Percentiles rank a stretch among this genome's conserved stretches.
phyloP scores from a whole-genome alignment of 2,888 invertebrate species.

The Pristionchus entomophagus region DNA sequence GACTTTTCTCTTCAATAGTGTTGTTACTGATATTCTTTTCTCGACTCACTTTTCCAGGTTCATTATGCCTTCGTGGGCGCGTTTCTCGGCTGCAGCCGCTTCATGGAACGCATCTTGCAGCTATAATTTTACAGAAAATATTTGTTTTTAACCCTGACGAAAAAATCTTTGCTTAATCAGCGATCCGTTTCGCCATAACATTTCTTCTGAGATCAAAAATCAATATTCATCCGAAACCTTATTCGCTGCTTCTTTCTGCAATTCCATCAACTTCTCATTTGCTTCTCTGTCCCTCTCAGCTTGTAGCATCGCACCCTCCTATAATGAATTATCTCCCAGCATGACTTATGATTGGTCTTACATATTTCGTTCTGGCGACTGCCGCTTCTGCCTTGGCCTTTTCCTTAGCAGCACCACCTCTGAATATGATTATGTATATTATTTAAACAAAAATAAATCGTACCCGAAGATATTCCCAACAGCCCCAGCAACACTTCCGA shows the following conservation, averaged over 20 bases:
- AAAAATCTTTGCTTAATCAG: too few species aligned
- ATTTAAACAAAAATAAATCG: not conserved
- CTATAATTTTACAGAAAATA: too few species aligned
- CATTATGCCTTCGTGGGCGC: not conserved
- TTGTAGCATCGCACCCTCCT: not conserved
- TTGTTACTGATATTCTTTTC: not conserved
- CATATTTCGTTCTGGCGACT: not conserved
- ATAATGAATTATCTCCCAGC: too few species aligned
- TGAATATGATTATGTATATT: not conserved
- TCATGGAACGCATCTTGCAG: not conserved
- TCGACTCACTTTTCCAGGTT: not conserved
- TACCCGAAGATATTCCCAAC: too few species aligned
- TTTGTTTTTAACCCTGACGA: too few species aligned
- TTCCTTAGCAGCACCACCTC: not conserved
- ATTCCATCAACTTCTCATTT: too few species aligned
- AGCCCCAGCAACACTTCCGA: too few species aligned
- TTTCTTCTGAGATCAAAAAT: not conserved
- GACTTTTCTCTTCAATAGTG: not conserved
- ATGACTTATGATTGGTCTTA: too few species aligned
- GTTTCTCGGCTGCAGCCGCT: not conserved
- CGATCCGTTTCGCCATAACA: too few species aligned
- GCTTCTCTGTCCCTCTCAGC: not conserved
- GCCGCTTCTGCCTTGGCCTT: not conserved
- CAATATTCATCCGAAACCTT: too few species aligned
- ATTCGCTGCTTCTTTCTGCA: not conserved